Base-by-base conservation (phyloP, 2,888 invertebrate species). In the Cataglyphis albicans region DNA sequence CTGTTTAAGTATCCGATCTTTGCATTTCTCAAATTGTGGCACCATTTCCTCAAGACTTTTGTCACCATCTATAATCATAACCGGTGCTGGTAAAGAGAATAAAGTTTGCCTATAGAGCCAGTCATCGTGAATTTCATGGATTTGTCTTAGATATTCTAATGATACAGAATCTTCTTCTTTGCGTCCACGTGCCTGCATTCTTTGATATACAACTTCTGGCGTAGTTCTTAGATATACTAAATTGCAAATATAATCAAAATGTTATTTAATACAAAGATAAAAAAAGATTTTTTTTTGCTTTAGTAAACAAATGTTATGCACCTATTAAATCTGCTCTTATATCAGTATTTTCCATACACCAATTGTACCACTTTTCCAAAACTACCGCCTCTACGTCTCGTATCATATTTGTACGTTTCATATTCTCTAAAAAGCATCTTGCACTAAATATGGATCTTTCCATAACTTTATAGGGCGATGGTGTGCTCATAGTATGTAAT, bases 401-500 rank as follows among this genome's bases (percentile, higher is more conserved):
- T 92, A 99, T 95, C 4, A 96, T 95, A 0, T 97, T 97, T 88
- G 96, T 96, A 75, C 96, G 95, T 91, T 95, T 95, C 95, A 97
- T 97, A 92, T 97, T 96, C 93, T 99, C 98, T 63, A 99, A 97
- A 95, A 98, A 98, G 93, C 98, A 98, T 92, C 97, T 96, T 15
- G 98, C 98, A 95, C 98, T 98, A 93, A 96, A 98, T 61, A 99
- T 94, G 0, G 98, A 98, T 75, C 99, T 95, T 94, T 99, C 99
- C 96, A 98, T 98, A 90, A 99, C 95, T 94, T 98, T 98, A 9
- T 98, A 96, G 0, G 97, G 97, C 5, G 97, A 96, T 0, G 95
- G 93, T 0, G 96, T 96, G 82, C 92, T 89, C 63, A 95, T 95
- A 0, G 96, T 96, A 93, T 99, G 98, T 91, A 97, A 96, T 91